Base-by-base conservation (phyloP, 2,113 vertebrate species). In the Narcine bancroftii region DNA sequence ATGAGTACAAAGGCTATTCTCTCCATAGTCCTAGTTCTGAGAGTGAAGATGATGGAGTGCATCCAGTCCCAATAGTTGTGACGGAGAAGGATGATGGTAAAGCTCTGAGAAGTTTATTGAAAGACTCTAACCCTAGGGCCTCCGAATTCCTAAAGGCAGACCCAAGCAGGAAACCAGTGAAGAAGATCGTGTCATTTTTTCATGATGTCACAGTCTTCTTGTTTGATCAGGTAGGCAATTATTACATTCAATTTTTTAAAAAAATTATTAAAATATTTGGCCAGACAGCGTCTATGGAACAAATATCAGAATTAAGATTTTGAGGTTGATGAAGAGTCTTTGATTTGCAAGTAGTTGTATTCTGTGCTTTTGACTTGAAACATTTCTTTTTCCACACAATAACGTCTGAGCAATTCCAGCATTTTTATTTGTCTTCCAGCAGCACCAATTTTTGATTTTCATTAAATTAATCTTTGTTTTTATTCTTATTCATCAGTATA, bases 151-250 rank as follows among this genome's bases (percentile, higher is more conserved):
- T 95, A 0, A 39, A 94, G 0, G 69, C 93, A 2, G 69, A 29
- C 0, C 5, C 26, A 2, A 94, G 92, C n/a, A 93, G 6, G 83
- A 93, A 92, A 0, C 92, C 94, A 93, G 95, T 94, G 92, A 95
- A 95, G 81, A 95, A 96, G 94, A 97, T 97, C 95, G 98, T 99
- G 85, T 97, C 96, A 0, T 99, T 99, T 94, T 99, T 99, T 65
- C 97, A 98, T 92, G 98, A 99, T 93, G 99, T 99, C 95, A 99
- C 99, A 0, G 97, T 99, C 93, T 99, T 97, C 94, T 96, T 99
- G 92, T 99, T 99, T 95, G 99, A 99, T 94, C 99, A 99, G 98
- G 99, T 99, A 96, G 71, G 45, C 39, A 45, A 89, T 47, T 24
- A 77, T 13, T 42, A 42, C 15, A 77, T 42, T 42, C 42, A 77